phyloP scores from a whole-genome alignment of 2,797 vertebrate genomes.

The Chiloscyllium punctatum region DNA sequence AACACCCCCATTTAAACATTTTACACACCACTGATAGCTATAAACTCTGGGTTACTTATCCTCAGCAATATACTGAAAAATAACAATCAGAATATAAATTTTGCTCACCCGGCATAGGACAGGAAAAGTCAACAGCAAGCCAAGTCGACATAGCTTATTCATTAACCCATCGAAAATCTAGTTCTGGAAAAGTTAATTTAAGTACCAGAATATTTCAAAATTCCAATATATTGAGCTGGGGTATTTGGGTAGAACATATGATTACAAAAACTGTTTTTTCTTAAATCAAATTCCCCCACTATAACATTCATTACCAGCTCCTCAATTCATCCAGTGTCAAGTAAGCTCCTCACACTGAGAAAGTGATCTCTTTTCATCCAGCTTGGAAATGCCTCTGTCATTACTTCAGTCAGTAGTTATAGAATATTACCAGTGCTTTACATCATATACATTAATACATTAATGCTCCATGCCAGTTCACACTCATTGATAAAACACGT shows the following conservation, averaged over 20 bases:
- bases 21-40: not conserved
- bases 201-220: not conserved
- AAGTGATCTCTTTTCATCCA: conserved; percentile 22
- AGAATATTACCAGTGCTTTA: conserved; percentile 31
- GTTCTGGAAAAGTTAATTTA: not conserved
- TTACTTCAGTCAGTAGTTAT: conserved; percentile 29
- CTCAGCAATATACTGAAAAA: not conserved
- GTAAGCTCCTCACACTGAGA: not conserved
- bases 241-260: not conserved
- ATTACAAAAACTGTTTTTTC: not conserved
- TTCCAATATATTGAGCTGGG: not conserved
- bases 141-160: not conserved
- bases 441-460: not conserved
- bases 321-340: not conserved
- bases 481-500: conserved; percentile 16
- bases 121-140: not conserved
- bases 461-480: conserved; percentile 2
- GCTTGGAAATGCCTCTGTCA: conserved; percentile 25
- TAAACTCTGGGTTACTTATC: not conserved
- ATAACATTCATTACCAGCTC: not conserved
- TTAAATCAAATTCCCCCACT: not conserved
- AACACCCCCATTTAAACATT: not conserved
- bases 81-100: not conserved
- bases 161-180: not conserved
- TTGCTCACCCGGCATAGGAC: not conserved